Percentiles rank a stretch among this genome's conserved stretches.
phyloP scores from a whole-genome alignment of 2,797 vertebrate genomes.

The Protonibea diacanthus region DNA sequence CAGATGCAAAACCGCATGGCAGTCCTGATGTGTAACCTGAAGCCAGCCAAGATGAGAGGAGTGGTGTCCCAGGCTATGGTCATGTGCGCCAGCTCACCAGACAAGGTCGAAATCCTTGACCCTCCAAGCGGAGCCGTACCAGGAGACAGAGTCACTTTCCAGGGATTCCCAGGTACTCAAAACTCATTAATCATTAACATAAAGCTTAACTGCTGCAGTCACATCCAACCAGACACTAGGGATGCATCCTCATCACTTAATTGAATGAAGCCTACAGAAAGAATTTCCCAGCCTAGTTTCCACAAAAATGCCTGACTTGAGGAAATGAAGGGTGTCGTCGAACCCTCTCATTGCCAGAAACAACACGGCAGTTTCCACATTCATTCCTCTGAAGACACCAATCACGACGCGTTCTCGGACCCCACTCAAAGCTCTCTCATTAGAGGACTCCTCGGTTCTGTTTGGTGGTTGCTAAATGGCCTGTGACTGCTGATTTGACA shows the following conservation, averaged over 20 bases:
- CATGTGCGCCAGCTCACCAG: conserved; percentile 97
- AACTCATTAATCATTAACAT: neutral
- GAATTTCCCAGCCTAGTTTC: conserved; percentile 22
- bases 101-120: conserved; percentile 96
- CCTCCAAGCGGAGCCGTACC: conserved; percentile 90
- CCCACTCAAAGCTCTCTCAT: conserved; percentile 45
- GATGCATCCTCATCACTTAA: neutral
- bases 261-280: conserved; percentile 8
- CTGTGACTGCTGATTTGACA: conserved; percentile 60
- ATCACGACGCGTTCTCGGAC: conserved; percentile 30
- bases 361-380: conserved; percentile 33
- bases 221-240: neutral
- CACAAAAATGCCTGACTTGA: conserved; percentile 28
- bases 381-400: conserved; percentile 42
- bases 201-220: neutral
- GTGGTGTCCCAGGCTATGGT: conserved; percentile 97
- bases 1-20: conserved; percentile 99
- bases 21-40: conserved; percentile 95
- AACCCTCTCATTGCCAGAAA: conserved; percentile 47
- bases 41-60: conserved; percentile 98
- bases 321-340: conserved; percentile 42
- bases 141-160: conserved; percentile 94
- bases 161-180: conserved; percentile 91
- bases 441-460: conserved; percentile 28
- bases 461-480: conserved; percentile 66